Base-by-base conservation (phyloP, 2,797 vertebrate species). In the Vipera ursinii region DNA sequence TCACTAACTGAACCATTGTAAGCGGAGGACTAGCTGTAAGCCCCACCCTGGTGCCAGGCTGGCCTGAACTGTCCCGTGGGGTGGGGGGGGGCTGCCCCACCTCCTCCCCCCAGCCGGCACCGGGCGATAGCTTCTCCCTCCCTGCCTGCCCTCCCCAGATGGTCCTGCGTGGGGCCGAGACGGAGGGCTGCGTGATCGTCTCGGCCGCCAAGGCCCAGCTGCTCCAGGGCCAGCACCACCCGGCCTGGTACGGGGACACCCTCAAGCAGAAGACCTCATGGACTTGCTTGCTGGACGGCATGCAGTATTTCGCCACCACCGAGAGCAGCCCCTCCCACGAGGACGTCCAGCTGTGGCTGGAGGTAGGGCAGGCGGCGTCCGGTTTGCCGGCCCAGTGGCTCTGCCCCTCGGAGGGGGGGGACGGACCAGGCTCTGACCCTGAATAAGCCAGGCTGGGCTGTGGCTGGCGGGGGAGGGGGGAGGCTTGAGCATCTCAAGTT, bases 241-340 rank as follows among this genome's bases (percentile, higher is more conserved):
- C 99, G 0, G 98, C 99, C 96, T 99, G 99, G 99, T 99, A 99
- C 2, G 99, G 97, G 3, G 99, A 99, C 97, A 99, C 99, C 0
- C 94, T 99, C 94, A 99, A 99, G 97, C 99, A 99, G 96, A 99
- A 99, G 97, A 99, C 99, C 0, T 99, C 99, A 48, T 99, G 99
- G 99, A 99, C 99, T 0, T 99, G 99, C 96, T 97, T 99, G 90
- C 96, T 99, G 94, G 99, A 99, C 6, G 98, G 99, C 93, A 99
- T 99, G 99, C 99, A 99, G 97, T 99, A 99, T 96, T 99, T 99
- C 3, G 99, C 99, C 94, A 99, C 99, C 1, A 99, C 99, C 51
- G 99, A 99, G 96, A 98, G 98, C 90, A 98, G 98, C 91, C 99
- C 98, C 8, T 98, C 98, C 0, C 98, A 98, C 20, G 99, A 99